Evolutionary conservation across 2,888 invertebrate species (phyloP).

Genomic region (Gordius sp.): DNA sequence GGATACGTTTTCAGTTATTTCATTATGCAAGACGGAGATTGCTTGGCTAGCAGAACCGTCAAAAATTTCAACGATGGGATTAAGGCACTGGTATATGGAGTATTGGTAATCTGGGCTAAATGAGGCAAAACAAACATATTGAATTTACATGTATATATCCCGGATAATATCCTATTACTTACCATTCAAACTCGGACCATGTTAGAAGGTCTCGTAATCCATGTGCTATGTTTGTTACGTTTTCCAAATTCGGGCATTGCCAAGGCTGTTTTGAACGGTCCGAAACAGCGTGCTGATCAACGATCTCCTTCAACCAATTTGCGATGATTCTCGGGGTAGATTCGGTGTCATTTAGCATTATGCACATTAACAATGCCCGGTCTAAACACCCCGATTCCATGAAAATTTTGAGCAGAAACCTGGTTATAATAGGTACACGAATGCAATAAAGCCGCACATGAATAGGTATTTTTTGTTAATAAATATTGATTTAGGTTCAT

Average conservation of each 20-base stretch:
- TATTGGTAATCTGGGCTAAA: neutral
- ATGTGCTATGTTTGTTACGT: neutral
- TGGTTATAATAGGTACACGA: neutral
- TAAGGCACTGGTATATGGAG: neutral
- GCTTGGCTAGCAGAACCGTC: neutral
- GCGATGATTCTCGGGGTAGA: neutral
- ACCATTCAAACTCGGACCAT: constrained; percentile 4
- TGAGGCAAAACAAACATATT: too few species aligned
- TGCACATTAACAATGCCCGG: neutral
- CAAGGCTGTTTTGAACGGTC: too few species aligned
- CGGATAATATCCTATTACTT: neutral
- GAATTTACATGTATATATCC: neutral
- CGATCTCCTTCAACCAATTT: neutral
- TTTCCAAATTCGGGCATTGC: neutral
- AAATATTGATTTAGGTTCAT: too few species aligned
- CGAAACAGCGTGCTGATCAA: neutral
- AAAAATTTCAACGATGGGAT: neutral
- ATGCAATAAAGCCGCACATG: too few species aligned
- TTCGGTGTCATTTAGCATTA: neutral
- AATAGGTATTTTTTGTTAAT: too few species aligned
- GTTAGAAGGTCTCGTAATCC: neutral
- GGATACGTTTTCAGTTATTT: neutral
- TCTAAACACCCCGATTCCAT: constrained; percentile 2
- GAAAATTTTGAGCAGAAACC: neutral
- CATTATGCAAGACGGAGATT: neutral